These are phyloP conservation scores for Varroa destructor DNA, from an alignment of 1,140 invertebrate species.

Conservation along the genomic window DNA sequence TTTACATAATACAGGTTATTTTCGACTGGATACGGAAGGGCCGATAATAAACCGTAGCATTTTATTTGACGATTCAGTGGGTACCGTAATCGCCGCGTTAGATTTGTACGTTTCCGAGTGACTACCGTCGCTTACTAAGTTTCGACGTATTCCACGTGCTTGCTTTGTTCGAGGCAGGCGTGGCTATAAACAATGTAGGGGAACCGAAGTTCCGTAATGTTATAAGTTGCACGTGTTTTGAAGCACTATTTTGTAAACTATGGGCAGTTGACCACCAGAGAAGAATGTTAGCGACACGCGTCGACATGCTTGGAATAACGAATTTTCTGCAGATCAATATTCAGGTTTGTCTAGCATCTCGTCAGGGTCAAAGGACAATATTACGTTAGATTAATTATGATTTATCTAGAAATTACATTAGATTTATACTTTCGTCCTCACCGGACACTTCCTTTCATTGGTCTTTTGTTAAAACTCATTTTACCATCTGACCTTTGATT, in stretches of 20 bases:
- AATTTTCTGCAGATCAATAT: constrained; percentile 3
- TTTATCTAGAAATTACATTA: no score
- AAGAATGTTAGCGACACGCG: not conserved
- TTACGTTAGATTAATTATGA: no score
- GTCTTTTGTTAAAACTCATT: no score
- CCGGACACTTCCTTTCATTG: no score
- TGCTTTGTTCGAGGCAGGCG: not conserved
- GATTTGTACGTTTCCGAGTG: not conserved
- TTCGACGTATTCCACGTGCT: not conserved
- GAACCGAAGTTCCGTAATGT: constrained; percentile 4
- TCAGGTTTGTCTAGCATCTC: not conserved
- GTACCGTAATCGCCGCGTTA: no score
- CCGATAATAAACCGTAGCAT: no score
- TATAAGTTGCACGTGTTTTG: not conserved
- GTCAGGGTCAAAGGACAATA: no score
- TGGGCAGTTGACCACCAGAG: not conserved
- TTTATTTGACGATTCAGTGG: no score
- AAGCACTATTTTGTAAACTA: not conserved
- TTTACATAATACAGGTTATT: not conserved
- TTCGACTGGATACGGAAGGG: not conserved
- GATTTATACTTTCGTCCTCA: no score
- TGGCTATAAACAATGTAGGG: not conserved
- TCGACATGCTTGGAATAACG: not conserved
- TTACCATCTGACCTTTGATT: no score
- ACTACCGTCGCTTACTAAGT: constrained; percentile 1